Base-by-base conservation (phyloP, 2,888 invertebrate genomes). In the Pristionchus japonicus region DNA sequence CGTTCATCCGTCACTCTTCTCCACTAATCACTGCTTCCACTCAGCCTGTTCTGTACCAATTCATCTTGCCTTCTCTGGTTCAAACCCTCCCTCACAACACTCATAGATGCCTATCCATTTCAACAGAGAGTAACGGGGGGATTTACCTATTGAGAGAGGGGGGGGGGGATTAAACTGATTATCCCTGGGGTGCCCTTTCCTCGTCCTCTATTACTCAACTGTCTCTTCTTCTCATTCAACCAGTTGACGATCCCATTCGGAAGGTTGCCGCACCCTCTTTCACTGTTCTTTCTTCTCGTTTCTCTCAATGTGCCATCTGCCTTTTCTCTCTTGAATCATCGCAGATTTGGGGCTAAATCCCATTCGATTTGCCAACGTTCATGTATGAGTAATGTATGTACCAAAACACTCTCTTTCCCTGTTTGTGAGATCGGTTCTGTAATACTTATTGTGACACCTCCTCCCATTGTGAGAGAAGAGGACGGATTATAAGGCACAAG, bases 91-190 rank as follows among this genome's bases (percentile, higher is more conserved):
- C 47, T 77, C 77, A 43, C 43, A 77, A 77, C 47, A 27, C n/a
- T 27, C 43, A 74, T 40, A 37, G 20, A 0, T 15, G 43, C 77
- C 43, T 43, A n/a, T 27, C 27, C 43, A 47, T 77, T 77, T 77
- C 77, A 47, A 77, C 77, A 77, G 43, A n/a, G n/a, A 77, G 37
- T 70, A 70, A 70, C 70, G 70, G 70, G 43, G 77, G 77, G 77
- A 77, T 77, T 43, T 43, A 77, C 43, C 77, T 9, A 17, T 77
- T 77, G 43, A n/a, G 43, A 77, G 70, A 70, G 70, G 7, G 77
- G 47, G 70, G 37, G 70, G 7, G 77, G 47, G 77, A 77, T 77
- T 77, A 47, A 9, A 47, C 40, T 77, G 77, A 77, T 77, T 77
- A 77, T 77, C 77, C 77, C 77, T 47, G 13, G 20, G 77, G 40